phyloP scores from a whole-genome alignment of 2,797 vertebrate genomes.

The Emys orbicularis region DNA sequence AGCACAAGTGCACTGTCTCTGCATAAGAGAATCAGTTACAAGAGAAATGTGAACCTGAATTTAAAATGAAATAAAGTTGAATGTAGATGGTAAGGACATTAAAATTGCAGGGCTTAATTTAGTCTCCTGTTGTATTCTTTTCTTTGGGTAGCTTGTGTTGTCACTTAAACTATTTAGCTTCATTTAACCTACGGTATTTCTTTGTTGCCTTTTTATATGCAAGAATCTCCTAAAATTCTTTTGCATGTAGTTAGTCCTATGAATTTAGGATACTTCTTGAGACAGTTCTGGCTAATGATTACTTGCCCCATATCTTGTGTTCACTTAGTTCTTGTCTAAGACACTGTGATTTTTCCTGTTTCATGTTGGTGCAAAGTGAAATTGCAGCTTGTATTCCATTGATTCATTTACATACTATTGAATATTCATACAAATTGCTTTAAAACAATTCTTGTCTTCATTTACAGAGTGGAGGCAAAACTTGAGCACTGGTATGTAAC shows the following conservation, averaged over 20 bases:
- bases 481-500: conserved; percentile 95
- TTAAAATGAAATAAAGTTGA: not conserved
- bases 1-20: not conserved
- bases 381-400: not conserved
- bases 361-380: not conserved
- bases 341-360: not conserved
- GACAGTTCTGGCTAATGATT: not conserved
- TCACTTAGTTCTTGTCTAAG: not conserved
- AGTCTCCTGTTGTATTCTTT: not conserved
- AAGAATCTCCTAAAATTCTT: not conserved
- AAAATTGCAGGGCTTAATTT: not conserved
- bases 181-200: not conserved
- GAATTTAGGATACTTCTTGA: not conserved
- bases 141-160: not conserved
- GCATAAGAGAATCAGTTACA: not conserved
- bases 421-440: not conserved
- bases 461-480: conserved; percentile 89
- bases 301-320: not conserved
- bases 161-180: not conserved
- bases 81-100: not conserved
- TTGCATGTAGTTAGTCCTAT: not conserved
- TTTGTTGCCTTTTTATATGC: not conserved
- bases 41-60: not conserved
- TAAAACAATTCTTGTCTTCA: not conserved
- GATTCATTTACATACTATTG: not conserved